phyloP scores from a whole-genome alignment of 1,140 invertebrate genomes.

The Samia ricini region DNA sequence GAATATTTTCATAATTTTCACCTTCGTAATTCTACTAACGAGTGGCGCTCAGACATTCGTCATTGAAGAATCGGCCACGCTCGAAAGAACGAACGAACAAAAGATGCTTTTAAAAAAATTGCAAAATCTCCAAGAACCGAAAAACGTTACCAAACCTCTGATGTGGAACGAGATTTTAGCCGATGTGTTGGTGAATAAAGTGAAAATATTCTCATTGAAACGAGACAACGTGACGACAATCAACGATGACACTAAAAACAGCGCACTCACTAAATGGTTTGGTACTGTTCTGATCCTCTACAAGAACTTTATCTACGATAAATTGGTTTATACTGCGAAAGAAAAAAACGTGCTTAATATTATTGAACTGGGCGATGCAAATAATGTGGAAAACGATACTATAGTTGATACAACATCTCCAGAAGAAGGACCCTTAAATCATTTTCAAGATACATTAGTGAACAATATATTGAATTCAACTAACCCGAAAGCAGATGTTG shows the following conservation, averaged over 20 bases:
- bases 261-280: slow-evolving; percentile 29
- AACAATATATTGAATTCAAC: slow-evolving; percentile 2
- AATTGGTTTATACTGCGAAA: slow-evolving; percentile 11
- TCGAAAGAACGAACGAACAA: slow-evolving; percentile 24
- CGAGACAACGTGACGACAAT: slow-evolving; percentile 24
- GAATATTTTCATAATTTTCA: slow-evolving; percentile 25
- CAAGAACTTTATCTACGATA: slow-evolving; percentile 50
- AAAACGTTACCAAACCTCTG: slow-evolving; percentile 28
- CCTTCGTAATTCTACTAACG: slow-evolving; percentile 18
- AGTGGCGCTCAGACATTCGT: slow-evolving; percentile 15
- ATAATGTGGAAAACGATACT: slow-evolving; percentile 5
- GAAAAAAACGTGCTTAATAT: neutral
- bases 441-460: slow-evolving; percentile 1
- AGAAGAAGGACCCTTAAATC: neutral
- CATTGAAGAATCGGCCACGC: slow-evolving; percentile 16
- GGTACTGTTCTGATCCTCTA: slow-evolving; percentile 43
- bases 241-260: slow-evolving; percentile 4
- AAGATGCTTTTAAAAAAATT: slow-evolving; percentile 50
- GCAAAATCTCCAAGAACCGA: slow-evolving; percentile 39
- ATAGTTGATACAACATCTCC: neutral
- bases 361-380: slow-evolving; percentile 12
- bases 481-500: slow-evolving; percentile 39
- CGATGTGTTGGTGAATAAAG: slow-evolving; percentile 49
- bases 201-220: slow-evolving; percentile 41
- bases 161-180: slow-evolving; percentile 60